These are phyloP conservation scores for Leucophora obtusa DNA, from an alignment of 2,888 invertebrate species.

Conservation along the genomic window DNA sequence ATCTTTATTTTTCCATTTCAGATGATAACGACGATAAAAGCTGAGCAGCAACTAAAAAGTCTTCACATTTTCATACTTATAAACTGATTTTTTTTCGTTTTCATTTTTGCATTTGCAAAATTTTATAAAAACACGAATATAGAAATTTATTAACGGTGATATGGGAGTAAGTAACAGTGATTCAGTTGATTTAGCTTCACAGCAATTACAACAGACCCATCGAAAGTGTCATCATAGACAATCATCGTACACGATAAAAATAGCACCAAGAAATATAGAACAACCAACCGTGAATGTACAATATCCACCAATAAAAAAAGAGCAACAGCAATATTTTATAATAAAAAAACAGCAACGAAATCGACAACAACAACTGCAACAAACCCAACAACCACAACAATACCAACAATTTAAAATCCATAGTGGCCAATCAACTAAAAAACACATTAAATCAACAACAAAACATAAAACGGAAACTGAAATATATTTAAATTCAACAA, in stretches of 20 bases:
- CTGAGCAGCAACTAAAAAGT: constrained; percentile 5
- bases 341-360: constrained; percentile 10
- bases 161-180: constrained; percentile 59
- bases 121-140: constrained; percentile 3
- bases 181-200: constrained; percentile 44
- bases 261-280: constrained; percentile 46
- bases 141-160: constrained; percentile 42
- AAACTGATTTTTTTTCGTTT: constrained; percentile 15
- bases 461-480: constrained; percentile 37
- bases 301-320: constrained; percentile 1
- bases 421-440: constrained; percentile 65
- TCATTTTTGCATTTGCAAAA: constrained; percentile 7
- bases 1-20: constrained; percentile 10
- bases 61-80: constrained; percentile 3
- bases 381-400: constrained; percentile 9
- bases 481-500: constrained; percentile 40
- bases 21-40: constrained; percentile 32
- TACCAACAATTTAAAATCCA: constrained; percentile 59
- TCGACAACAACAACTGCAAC: constrained; percentile 28
- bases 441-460: constrained; percentile 63
- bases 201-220: constrained; percentile 66
- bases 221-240: constrained; percentile 74
- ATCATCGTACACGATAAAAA: constrained; percentile 62
- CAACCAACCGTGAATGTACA: neutral
- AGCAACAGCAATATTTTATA: constrained; percentile 15